Evolutionary conservation across 2,888 invertebrate species (phyloP), one percentile per base, ranked within the genome.

Genomic region (Orthonychiurus folsomi): DNA sequence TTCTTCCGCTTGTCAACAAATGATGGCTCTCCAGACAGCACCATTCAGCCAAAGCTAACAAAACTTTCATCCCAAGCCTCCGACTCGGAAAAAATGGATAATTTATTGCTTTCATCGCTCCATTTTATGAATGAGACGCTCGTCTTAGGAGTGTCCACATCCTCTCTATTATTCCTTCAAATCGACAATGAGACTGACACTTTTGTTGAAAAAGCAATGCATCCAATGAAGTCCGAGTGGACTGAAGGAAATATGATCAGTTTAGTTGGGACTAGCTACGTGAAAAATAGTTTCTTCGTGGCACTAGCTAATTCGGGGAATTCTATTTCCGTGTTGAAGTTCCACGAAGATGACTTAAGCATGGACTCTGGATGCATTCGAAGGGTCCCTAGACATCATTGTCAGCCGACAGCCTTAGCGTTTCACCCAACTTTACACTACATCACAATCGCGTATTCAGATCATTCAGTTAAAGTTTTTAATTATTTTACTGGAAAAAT

Each of bases 361-460:
- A 47, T 54, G 0, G 53, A 68, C 47, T 26, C 55, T 2, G 59
- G 59, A 47, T 52, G 53, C 28, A n/a, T n/a, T n/a, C 56, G 59
- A 24, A 61, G 50, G 12, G 50, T 68, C 9, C 71, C 71, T 2
- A 53, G 55, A n/a, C 63, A 68, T 55, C 26, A 50, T 28, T 62
- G 59, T 50, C 63, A 61, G 18, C 50, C 67, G 1, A 69, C 70
- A 18, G 57, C 66, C 0, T 24, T 69, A 52, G 37, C 21, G 27
- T 69, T 72, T 20, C 70, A 72, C 52, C 68, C 66, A 23, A 28
- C 26, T 3, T 52, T 59, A 20, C 63, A 64, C 2, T 53, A 62
- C 18, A n/a, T 72, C 12, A 52, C 71, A 20, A 25, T 66, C 15
- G 63, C 72, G 9, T 69, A 63, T 64, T 54, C 63, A 2, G 72